These are phyloP conservation scores for Herpetotheres cachinnans DNA, from an alignment of 2,113 vertebrate species.

Conservation along the genomic window DNA sequence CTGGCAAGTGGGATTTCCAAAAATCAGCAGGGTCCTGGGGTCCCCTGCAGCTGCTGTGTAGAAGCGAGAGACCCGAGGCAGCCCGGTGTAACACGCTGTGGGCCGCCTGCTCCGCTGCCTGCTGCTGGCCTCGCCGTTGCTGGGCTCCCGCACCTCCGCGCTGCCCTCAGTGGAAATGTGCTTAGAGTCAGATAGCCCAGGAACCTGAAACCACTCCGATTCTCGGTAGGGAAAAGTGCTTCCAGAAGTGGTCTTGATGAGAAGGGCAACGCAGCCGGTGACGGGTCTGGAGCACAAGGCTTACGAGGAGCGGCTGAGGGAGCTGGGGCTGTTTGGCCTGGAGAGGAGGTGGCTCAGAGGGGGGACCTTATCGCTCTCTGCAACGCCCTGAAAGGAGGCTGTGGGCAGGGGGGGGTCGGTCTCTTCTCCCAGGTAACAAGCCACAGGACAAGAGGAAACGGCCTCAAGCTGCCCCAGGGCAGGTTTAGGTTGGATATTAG, in stretches of 20 bases:
- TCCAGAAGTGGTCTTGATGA: not conserved
- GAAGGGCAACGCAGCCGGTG: too few relatives aligned
- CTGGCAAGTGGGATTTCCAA: not conserved
- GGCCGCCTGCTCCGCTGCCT: not conserved
- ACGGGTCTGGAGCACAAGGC: too few relatives aligned
- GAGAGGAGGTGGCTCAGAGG: too few relatives aligned
- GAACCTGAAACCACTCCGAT: not conserved
- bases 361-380: too few relatives aligned
- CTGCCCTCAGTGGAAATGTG: not conserved
- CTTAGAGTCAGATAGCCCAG: not conserved
- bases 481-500: too few relatives aligned
- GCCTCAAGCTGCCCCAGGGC: too few relatives aligned
- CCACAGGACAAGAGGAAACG: too few relatives aligned
- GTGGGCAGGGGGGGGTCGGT: too few relatives aligned
- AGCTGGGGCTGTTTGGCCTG: too few relatives aligned
- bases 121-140: not conserved
- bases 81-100: not conserved
- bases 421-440: too few relatives aligned
- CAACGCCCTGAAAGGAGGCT: too few relatives aligned
- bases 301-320: too few relatives aligned
- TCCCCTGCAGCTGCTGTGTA: not conserved
- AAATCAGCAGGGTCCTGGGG: not conserved
- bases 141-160: not conserved
- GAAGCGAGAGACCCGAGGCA: fast-evolving
- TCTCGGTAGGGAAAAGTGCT: not conserved